Evolutionary conservation across 1,140 invertebrate genomes (phyloP), one percentile per base, ranked within the genome.

Genomic region (Drosophila malerkotliana): DNA sequence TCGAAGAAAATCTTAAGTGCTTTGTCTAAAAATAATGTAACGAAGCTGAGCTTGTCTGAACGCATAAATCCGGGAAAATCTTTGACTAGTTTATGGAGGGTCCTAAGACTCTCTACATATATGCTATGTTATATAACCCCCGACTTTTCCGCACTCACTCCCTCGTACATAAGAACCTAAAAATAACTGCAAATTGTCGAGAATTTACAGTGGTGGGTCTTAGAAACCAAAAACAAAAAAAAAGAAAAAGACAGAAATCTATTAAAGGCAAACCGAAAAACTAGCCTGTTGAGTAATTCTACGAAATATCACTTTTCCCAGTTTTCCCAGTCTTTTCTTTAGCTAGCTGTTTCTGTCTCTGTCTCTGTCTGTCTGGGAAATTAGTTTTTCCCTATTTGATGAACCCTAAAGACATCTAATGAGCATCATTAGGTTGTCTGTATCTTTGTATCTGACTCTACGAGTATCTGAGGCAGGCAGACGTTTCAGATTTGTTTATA

Each of bases 351-450:
- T 3, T 15, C 10, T 24, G 1, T 47, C 26, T 8, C 18, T 24
- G 10, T 32, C 15, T 15, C 10, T 48, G 10, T 15, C 10, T 48
- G 10, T 56, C 76, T 66, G 60, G 72, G 59, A 77, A 47, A 72
- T 61, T 57, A 72, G 15, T 52, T 51, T 30, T 48, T 49, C 21
- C 24, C 49, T 47, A 21, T 21, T 57, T 66, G 75, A 77, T 67
- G 72, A 56, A 57, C 74, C 61, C 68, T 80, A 81, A 85, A 73
- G 77, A 84, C 60, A 74, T 81, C 82, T 84, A 84, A 84, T 84
- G 81, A 84, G 83, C 79, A 77, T 88, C 83, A 87, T 88, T 88
- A 88, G 79, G 81, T 72, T 68, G 67, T 71, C 37, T 66, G 54
- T 64, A 45, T 58, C 39, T 68, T 18, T 72, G 61, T 72, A 39